These are phyloP conservation scores for Novumbra hubbsi DNA, from an alignment of 2,797 vertebrate species.

Conservation along the genomic window DNA sequence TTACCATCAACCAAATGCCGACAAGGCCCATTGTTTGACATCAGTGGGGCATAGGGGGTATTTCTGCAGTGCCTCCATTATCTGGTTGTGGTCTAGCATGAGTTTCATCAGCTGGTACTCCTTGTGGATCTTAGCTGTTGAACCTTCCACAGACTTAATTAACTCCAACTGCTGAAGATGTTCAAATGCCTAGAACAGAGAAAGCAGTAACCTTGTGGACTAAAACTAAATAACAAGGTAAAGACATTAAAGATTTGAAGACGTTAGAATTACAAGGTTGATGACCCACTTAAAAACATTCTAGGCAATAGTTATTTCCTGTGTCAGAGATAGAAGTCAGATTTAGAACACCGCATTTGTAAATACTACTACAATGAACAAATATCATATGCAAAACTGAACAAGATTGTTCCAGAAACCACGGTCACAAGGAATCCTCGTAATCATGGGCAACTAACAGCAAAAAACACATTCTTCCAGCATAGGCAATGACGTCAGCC, in stretches of 20 bases:
- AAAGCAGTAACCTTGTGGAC: background rate
- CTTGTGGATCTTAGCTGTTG: conserved; percentile 75
- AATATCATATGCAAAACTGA: background rate
- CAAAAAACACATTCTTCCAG: no score
- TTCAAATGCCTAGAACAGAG: conserved; percentile 78
- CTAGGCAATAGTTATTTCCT: no score
- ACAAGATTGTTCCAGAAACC: background rate
- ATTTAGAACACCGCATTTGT: background rate
- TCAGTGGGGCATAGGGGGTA: conserved; percentile 96
- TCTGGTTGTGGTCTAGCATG: conserved; percentile 86
- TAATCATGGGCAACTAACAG: no score
- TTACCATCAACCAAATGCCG: conserved; percentile 65
- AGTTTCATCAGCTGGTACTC: conserved; percentile 89
- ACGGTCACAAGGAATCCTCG: no score
- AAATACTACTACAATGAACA: background rate
- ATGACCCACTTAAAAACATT: background rate
- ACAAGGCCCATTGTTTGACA: conserved; percentile 89
- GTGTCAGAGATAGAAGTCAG: no score
- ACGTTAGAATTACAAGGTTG: background rate
- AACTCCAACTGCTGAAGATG: conserved; percentile 86
- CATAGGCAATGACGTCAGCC: background rate
- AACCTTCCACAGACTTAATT: conserved; percentile 76
- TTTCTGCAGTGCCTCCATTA: conserved; percentile 90
- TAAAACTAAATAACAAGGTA: background rate
- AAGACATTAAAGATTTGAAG: background rate